Base-by-base conservation (phyloP, 2,888 invertebrate genomes). In the Augiades crinisus region DNA sequence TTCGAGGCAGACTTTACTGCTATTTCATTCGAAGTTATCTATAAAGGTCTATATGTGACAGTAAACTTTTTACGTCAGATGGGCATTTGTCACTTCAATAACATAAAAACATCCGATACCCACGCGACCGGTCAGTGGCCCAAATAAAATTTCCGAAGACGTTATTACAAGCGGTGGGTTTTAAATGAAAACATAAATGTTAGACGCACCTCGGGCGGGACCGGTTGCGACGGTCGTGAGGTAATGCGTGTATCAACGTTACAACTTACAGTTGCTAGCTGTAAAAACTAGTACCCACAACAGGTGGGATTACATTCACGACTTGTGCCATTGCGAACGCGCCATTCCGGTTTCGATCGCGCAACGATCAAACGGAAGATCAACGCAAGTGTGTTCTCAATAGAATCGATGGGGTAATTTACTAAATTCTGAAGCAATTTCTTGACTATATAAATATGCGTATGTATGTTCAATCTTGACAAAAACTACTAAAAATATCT, bases 221-320 rank as follows among this genome's bases (percentile, higher is more conserved):
- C 64, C 59, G 64, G 67, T 62, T 63, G 53, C 34, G 52, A 54
- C 55, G 52, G 55, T 60, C 54, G 58, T 65, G 63, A 63, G 63
- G 64, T 67, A 67, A 65, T 59, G 56, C 59, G 57, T 52, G 45
- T 61, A 62, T 64, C 57, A 55, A 54, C 63, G 60, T 65, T 63
- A 68, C 50, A 50, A 50, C 49, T 27, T 43, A 43, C 68, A 65
- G 67, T 63, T 63, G 68, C n/a, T 64, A 64, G 64, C 68, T 70
- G 65, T 70, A 81, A 84, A 83, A 83, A 85, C 78, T 81, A 65
- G 77, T 75, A 74, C 67, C 69, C 59, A 66, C 74, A 74, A 72
- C 78, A 80, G 78, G 79, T 81, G 77, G 71, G 72, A 70, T 75
- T 72, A 72, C 75, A 72, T 72, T 64, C 66, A 61, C 64, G 67